A percentile compares a stretch with the other conserved stretches of the same genome.
Evolutionary conservation across 2,797 vertebrate species (phyloP).

Genomic region (Lycodopsis pacificus): DNA sequence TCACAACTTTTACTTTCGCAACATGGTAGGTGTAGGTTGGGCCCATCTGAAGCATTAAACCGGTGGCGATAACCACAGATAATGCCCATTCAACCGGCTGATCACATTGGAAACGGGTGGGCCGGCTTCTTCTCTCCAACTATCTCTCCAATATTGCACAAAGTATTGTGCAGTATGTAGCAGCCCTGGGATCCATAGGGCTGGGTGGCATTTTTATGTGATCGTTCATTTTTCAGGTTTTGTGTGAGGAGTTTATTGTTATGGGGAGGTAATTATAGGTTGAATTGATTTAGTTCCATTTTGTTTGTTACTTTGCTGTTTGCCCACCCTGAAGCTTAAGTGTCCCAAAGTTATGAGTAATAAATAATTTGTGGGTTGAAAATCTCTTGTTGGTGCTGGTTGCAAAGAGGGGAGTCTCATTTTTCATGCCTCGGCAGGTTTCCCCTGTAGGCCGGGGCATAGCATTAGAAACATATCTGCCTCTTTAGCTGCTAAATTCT

Average conservation of each 20-base stretch:
- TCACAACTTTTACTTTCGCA: background rate
- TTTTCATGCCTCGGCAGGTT: slow-evolving; percentile 16
- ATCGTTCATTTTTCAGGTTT: background rate
- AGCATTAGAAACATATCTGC: background rate
- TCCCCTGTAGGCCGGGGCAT: slow-evolving; percentile 3
- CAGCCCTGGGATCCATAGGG: background rate
- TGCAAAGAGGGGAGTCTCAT: slow-evolving; percentile 1
- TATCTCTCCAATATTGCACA: background rate
- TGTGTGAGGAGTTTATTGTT: background rate
- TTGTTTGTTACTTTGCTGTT: background rate
- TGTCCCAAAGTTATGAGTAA: slow-evolving; percentile 3
- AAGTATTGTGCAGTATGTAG: background rate
- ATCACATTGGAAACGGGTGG: background rate
- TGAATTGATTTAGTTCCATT: background rate
- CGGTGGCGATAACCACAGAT: background rate
- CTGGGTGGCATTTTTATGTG: background rate
- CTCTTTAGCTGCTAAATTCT: slow-evolving; percentile 2
- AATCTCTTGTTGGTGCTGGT: background rate
- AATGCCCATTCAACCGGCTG: background rate
- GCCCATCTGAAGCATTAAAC: background rate
- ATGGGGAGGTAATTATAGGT: background rate
- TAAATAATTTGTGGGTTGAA: slow-evolving; percentile 2
- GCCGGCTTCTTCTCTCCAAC: background rate
- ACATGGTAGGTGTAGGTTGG: background rate
- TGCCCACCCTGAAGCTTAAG: slow-evolving; percentile 1